Evolutionary conservation across 2,888 invertebrate species (phyloP).

Genomic region (Siphonodentalium dalli): DNA sequence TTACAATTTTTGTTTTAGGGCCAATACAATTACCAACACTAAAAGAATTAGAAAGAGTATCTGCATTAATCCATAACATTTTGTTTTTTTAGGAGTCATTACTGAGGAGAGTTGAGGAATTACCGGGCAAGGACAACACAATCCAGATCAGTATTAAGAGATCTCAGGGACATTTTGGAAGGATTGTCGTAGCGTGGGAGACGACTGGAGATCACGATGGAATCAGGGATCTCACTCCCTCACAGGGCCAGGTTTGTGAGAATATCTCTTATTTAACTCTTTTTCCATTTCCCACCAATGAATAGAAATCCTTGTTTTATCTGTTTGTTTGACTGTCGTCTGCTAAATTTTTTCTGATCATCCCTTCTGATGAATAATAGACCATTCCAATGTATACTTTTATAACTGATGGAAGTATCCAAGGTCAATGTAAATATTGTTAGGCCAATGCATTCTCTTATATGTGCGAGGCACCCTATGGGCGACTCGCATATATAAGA

Average conservation of each 20-base stretch:
- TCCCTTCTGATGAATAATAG: no score
- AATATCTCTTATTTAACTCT: background rate
- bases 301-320: background rate
- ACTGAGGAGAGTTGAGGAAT: conserved; percentile 42
- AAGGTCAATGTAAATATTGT: no score
- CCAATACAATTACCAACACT: no score
- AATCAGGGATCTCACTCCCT: conserved; percentile 53
- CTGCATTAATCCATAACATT: no score
- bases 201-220: conserved; percentile 54
- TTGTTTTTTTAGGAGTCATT: conserved; percentile 58
- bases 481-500: no score
- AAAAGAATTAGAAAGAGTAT: no score
- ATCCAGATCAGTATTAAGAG: conserved; percentile 51
- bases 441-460: no score
- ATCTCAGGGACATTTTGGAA: conserved; percentile 48
- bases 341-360: no score
- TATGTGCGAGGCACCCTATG: no score
- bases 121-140: conserved; percentile 39
- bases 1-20: no score
- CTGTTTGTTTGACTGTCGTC: no score
- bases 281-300: background rate
- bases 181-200: conserved; percentile 52
- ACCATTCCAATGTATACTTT: no score
- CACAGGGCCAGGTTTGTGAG: conserved; percentile 49
- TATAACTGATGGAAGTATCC: background rate